Base-by-base conservation (phyloP, 64 coral and sea anemone species). In the Montipora sp. region DNA sequence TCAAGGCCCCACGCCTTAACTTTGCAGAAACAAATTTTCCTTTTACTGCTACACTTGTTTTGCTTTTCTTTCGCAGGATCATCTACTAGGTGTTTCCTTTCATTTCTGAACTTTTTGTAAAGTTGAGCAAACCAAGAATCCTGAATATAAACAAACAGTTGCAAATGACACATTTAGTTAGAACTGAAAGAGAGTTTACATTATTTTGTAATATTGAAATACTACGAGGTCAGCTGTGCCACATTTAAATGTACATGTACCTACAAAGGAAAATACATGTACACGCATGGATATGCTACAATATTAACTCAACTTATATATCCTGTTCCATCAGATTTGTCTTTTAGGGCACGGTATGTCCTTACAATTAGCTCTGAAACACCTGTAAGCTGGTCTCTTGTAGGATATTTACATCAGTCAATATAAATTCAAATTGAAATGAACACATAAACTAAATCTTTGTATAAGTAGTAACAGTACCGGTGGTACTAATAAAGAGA, bases 291-390 rank as follows among this genome's bases (percentile, higher is more conserved):
- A 43, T 44, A 74, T 43, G 7, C 4, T 24, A 4, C 1, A 51
- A 78, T 50, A 15, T 48, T 48, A 78, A 50, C 1, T 19, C 2
- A 23, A 88, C 94, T 95, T 91, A 91, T 84, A 87, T 91, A 88
- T 80, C 84, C 84, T 61, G 75, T 89, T 8, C 84, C 90, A 92
- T 89, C 81, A 18, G 84, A 66, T 63, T 46, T 77, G 59, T 95
- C 94, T 65, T 92, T 89, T 6, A 95, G 75, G 73, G 88, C 74
- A 46, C 78, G 90, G 21, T 91, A 92, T 69, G 14, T 77, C 47
- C 59, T 7, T 14, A 95, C 48, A 51, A 95, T 92, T 0, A 80
- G 9, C 16, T 91, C 59, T 7, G 94, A 15, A 74, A 95, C 46
- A 18, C 9, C 83, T 9, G 83, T 87, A 10, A 95, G 27, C 43